phyloP scores from a whole-genome alignment of 2,797 vertebrate species.

The Coranthus polyacanthus region DNA sequence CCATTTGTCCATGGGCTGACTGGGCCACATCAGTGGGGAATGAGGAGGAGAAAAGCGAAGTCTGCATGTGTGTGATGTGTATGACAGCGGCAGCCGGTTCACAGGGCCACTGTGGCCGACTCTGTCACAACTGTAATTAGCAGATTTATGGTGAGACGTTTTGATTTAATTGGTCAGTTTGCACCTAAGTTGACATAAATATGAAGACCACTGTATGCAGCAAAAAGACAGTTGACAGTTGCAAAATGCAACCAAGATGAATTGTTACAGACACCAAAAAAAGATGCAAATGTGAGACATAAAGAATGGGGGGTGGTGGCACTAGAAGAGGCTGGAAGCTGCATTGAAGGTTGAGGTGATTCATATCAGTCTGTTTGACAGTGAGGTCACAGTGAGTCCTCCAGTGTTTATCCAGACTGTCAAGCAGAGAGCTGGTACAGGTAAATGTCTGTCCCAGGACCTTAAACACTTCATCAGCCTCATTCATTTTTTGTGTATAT shows the following conservation, averaged over 20 bases:
- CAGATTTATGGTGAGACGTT: slow-evolving; percentile 46
- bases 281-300: neutral
- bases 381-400: slow-evolving; percentile 52
- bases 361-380: slow-evolving; percentile 67
- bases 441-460: slow-evolving; percentile 49
- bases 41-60: slow-evolving; percentile 54
- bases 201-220: neutral
- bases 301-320: neutral
- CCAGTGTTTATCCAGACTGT: slow-evolving; percentile 65
- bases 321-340: slow-evolving; percentile 21
- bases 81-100: slow-evolving; percentile 68
- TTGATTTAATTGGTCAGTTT: slow-evolving; percentile 48
- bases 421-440: slow-evolving; percentile 51
- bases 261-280: neutral
- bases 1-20: slow-evolving; percentile 76
- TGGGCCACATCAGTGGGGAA: slow-evolving; percentile 74
- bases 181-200: slow-evolving; percentile 16
- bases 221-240: neutral
- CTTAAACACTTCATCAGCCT: slow-evolving; percentile 26
- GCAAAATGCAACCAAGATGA: neutral
- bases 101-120: slow-evolving; percentile 53
- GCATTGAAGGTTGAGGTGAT: slow-evolving; percentile 49
- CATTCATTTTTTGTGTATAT: slow-evolving; percentile 37
- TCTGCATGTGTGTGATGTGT: slow-evolving; percentile 72
- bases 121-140: slow-evolving; percentile 66